A percentile compares a stretch with the other conserved stretches of the same genome.
Conservation (phyloP, 2,888 invertebrate genomes). For the Rutpela maculata region DNA sequence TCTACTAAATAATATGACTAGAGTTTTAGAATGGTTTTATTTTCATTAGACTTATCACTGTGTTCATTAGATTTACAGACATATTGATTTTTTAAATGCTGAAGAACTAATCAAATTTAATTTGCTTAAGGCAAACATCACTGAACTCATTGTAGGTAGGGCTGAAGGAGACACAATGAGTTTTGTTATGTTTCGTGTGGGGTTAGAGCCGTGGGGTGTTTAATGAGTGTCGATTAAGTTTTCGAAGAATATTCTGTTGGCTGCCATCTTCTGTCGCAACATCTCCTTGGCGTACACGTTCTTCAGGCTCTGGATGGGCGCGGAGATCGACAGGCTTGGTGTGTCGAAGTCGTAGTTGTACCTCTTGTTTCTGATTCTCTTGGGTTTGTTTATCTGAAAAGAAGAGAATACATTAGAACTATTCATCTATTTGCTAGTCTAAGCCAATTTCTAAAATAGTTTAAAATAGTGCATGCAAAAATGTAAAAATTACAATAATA, state of each 20-base stretch:
- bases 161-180: conserved; percentile 36
- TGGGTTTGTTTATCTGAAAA: conserved; percentile 55
- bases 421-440: too few relatives aligned
- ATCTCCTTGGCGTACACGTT: conserved; percentile 58
- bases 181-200: conserved; percentile 23
- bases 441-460: too few relatives aligned
- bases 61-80: conserved; percentile 28
- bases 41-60: conserved; percentile 37
- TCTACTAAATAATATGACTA: conserved; percentile 53
- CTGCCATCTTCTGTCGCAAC: conserved; percentile 55
- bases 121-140: conserved; percentile 25
- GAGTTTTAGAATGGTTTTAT: conserved; percentile 45
- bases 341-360: conserved; percentile 52
- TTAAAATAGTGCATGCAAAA: too few relatives aligned
- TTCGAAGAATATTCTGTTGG: conserved; percentile 59
- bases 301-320: conserved; percentile 58
- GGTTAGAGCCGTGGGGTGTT: conserved; percentile 11
- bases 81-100: conserved; percentile 37
- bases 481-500: too few relatives aligned
- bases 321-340: conserved; percentile 62
- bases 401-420: conserved; percentile 33
- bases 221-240: conserved; percentile 54
- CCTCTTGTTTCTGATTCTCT: conserved; percentile 56
- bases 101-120: conserved; percentile 45
- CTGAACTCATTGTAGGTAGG: conserved; percentile 29